phyloP scores from a whole-genome alignment of 2,797 vertebrate genomes.

The Halcyon leucocephala region DNA sequence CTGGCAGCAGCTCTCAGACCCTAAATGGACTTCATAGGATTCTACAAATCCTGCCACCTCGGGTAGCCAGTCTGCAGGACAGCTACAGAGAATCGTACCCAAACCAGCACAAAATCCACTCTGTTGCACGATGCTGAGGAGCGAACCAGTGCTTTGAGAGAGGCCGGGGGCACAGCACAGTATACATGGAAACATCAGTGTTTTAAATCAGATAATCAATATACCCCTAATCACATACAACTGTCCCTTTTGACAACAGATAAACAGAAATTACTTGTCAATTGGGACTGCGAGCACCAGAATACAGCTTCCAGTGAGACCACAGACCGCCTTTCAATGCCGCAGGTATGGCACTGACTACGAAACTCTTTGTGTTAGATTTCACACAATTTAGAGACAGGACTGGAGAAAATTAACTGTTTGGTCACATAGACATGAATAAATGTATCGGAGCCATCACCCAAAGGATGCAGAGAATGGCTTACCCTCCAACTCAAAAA shows the following conservation, averaged over 20 bases:
- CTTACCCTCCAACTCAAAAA: neutral
- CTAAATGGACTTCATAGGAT: neutral
- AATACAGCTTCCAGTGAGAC: neutral
- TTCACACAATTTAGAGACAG: neutral
- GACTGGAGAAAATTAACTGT: neutral
- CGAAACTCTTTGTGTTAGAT: neutral
- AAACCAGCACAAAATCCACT: fast-evolving
- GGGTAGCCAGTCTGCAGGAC: neutral
- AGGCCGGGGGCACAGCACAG: neutral
- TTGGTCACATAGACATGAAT: neutral
- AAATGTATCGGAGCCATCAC: neutral
- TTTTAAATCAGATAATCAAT: conserved; percentile 30
- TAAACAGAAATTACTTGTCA: conserved; percentile 16
- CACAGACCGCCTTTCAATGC: fast-evolving
- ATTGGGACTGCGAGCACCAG: neutral
- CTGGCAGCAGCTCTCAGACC: neutral
- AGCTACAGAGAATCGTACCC: neutral
- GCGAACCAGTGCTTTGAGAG: neutral
- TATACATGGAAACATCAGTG: neutral
- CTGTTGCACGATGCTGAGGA: neutral
- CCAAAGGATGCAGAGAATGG: neutral
- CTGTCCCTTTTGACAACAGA: conserved; percentile 41
- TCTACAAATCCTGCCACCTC: neutral
- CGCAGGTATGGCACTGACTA: neutral
- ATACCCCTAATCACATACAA: neutral